phyloP scores from a whole-genome alignment of 2,113 vertebrate species.

The Grantiella picta region DNA sequence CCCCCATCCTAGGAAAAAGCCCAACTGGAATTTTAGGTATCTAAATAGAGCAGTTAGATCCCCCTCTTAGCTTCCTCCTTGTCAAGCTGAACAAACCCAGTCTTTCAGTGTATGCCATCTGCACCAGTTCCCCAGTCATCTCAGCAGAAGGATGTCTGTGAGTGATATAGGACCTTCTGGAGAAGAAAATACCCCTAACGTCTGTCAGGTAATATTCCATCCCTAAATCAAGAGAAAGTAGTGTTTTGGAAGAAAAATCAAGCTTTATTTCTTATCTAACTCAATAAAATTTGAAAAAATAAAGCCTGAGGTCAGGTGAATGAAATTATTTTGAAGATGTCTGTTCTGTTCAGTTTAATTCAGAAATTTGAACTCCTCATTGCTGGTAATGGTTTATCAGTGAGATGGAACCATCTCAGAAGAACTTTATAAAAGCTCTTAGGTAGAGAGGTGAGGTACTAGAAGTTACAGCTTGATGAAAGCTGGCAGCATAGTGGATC shows the following conservation, averaged over 20 bases:
- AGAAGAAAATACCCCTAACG: not conserved
- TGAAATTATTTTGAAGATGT: not conserved
- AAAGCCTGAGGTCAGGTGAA: not conserved
- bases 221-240: not conserved
- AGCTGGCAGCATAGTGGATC: not conserved
- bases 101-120: not conserved
- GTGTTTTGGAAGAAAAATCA: not conserved
- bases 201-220: not conserved
- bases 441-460: not conserved
- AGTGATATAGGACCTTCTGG: not conserved
- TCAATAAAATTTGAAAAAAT: not conserved
- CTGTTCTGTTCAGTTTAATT: not conserved
- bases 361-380: not conserved
- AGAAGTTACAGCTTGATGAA: not conserved
- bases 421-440: not conserved
- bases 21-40: not conserved
- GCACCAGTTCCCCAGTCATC: not conserved
- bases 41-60: not conserved
- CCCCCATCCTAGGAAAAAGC: not conserved
- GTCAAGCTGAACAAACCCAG: not conserved
- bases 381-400: not conserved
- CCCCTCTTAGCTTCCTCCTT: not conserved
- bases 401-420: not conserved
- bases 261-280: not conserved
- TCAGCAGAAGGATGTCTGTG: not conserved